Base-by-base conservation (phyloP, 1,140 invertebrate genomes). In the Octopus bimaculoides region DNA sequence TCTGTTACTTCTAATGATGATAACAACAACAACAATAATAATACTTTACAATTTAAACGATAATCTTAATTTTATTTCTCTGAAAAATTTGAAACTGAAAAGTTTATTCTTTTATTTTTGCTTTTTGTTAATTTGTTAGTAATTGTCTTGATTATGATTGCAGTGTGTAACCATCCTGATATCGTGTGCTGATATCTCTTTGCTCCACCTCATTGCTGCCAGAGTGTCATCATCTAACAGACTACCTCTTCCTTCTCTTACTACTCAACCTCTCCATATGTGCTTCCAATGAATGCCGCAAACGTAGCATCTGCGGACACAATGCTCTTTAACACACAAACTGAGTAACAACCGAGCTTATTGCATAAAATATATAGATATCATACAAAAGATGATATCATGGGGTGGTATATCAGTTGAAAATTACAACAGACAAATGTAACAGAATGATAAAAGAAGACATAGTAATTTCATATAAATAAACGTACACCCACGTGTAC, bases 251-350 rank as follows among this genome's bases (percentile, higher is more conserved):
- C 66, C 14, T 71, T 5, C 14, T 6, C 66, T 71, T 71, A 41
- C 26, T 41, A 41, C 26, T 41, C 26, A 41, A 41, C 66, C 17
- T 71, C 66, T 71, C 66, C 66, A 71, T 41, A 41, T 71, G 66
- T 71, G 66, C 66, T 71, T 71, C 66, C 9, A 71, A 71, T 14
- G 66, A 71, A 71, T 71, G 66, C 66, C 17, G 26, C 66, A n/a
- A 20, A 20, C 66, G 17, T 20, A 20, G 66, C 26, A 20, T 71
- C 66, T 17, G 17, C 66, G 14, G 66, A 71, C 66, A 71, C 66
- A 20, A 71, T 4, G 26, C 17, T 71, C 66, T 20, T 20, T 71
- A 71, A 71, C 66, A 71, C 66, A 20, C 66, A 14, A 71, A 41
- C 26, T 20, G 9, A 71, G 66, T 71, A 71, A 71, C 66, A 71